Conservation (phyloP, 1,140 invertebrate species). For the Grapholita molesta region DNA sequence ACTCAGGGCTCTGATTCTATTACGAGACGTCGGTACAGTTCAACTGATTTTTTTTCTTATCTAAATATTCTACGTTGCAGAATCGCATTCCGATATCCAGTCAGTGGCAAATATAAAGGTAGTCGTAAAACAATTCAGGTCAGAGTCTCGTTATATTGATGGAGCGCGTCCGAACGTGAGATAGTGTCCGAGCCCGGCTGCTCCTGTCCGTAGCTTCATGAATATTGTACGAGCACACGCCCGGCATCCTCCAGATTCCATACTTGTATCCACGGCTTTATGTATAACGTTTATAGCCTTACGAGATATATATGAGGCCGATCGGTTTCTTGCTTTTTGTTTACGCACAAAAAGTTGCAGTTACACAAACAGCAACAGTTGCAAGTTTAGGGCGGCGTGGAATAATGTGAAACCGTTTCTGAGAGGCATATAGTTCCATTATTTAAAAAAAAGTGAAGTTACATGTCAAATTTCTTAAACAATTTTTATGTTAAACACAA, state of each 20-base stretch:
- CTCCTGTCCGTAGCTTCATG: constrained; percentile 37
- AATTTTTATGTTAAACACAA: too few relatives aligned
- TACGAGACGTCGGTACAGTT: too few relatives aligned
- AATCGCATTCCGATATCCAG: too few relatives aligned
- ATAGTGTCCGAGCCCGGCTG: constrained; percentile 37
- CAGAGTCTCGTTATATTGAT: constrained; percentile 48
- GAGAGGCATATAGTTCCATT: too few relatives aligned
- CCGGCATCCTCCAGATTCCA: constrained; percentile 41
- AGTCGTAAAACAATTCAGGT: constrained; percentile 43
- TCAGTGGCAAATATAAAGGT: constrained; percentile 34
- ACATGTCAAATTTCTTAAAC: too few relatives aligned
- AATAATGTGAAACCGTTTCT: background rate
- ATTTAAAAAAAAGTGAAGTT: too few relatives aligned
- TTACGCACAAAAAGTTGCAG: constrained; percentile 21
- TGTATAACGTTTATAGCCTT: constrained; percentile 38
- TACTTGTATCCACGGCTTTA: constrained; percentile 38
- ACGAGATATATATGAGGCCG: background rate
- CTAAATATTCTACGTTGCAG: too few relatives aligned
- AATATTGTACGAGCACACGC: constrained; percentile 50
- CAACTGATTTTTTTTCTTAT: too few relatives aligned
- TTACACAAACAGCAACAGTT: background rate
- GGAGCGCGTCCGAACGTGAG: constrained; percentile 45
- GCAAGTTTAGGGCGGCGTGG: background rate
- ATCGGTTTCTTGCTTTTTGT: constrained; percentile 27
- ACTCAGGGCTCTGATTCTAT: too few relatives aligned